A percentile compares a stretch with the other conserved stretches of the same genome.
phyloP scores from a whole-genome alignment of 2,888 invertebrate species.

The Abrostola triplasia region DNA sequence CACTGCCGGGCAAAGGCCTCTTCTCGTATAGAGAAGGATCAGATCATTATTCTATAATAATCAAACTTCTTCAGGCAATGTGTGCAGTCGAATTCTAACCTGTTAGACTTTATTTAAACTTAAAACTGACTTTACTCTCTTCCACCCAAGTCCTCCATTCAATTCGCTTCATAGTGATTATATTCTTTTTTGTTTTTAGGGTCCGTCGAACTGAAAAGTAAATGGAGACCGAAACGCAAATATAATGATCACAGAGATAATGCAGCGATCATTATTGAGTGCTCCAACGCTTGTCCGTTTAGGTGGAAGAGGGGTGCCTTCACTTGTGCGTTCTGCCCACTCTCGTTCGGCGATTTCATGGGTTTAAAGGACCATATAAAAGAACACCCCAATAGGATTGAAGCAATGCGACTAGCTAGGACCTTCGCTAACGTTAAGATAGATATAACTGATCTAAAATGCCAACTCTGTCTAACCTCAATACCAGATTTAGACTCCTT shows the following conservation, averaged over 20 bases:
- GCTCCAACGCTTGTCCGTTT: conserved; percentile 80
- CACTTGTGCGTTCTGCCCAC: conserved; percentile 75
- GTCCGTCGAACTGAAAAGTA: conserved; percentile 65
- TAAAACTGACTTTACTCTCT: not conserved
- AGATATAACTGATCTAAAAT: conserved; percentile 74
- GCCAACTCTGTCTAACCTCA: conserved; percentile 68
- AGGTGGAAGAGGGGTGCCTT: conserved; percentile 79
- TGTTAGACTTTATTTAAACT: too few relatives aligned
- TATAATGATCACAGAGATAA: conserved; percentile 82
- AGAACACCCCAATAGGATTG: conserved; percentile 70
- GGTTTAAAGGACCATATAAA: conserved; percentile 68
- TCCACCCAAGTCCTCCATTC: conserved; percentile 12
- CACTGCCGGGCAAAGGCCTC: too few relatives aligned
- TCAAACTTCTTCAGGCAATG: too few relatives aligned
- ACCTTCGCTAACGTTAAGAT: conserved; percentile 72
- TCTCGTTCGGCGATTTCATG: conserved; percentile 73
- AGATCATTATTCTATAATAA: too few relatives aligned
- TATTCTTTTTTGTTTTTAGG: conserved; percentile 83
- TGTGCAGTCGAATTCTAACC: too few relatives aligned
- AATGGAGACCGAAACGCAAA: conserved; percentile 78
- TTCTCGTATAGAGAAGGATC: too few relatives aligned
- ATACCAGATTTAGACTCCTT: conserved; percentile 67
- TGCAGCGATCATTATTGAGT: conserved; percentile 78
- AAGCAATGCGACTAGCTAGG: conserved; percentile 67
- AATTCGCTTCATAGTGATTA: conserved; percentile 60